phyloP scores from a whole-genome alignment of 2,888 invertebrate genomes.

The Microctonus aethiopoides region DNA sequence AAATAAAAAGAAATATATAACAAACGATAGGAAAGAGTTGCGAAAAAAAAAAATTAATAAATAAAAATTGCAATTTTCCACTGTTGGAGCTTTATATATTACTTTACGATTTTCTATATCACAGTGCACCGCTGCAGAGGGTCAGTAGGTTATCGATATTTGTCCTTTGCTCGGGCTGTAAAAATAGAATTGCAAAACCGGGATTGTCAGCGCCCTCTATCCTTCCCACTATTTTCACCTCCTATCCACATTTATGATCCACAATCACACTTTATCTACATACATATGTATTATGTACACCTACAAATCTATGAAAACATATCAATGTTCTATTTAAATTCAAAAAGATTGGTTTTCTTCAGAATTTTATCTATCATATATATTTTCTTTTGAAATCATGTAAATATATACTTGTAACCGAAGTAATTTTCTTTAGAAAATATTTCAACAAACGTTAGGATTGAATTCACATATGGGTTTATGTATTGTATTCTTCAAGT shows the following conservation, averaged over 20 bases:
- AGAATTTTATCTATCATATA: too few relatives aligned
- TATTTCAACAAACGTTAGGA: too few relatives aligned
- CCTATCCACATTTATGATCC: not conserved
- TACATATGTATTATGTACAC: too few relatives aligned
- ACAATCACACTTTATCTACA: not conserved
- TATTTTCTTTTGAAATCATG: too few relatives aligned
- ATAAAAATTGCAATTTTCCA: conserved; percentile 2
- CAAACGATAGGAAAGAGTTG: not conserved
- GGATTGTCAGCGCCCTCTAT: conserved; percentile 20
- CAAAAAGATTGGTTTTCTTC: too few relatives aligned
- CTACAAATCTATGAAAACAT: not conserved
- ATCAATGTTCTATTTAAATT: too few relatives aligned
- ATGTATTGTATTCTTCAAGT: too few relatives aligned
- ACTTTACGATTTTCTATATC: not conserved
- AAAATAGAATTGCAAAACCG: conserved; percentile 43
- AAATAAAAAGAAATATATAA: not conserved
- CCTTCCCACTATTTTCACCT: not conserved
- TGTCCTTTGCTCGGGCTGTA: conserved; percentile 42
- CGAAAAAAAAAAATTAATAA: too few relatives aligned
- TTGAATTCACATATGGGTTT: too few relatives aligned
- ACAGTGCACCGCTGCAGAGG: conserved; percentile 36
- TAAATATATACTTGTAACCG: too few relatives aligned
- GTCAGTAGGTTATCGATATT: conserved; percentile 59
- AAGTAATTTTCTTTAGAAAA: too few relatives aligned
- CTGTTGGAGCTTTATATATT: not conserved